Evolutionary conservation across 2,113 vertebrate species (phyloP).

Genomic region (Buteo buteo): DNA sequence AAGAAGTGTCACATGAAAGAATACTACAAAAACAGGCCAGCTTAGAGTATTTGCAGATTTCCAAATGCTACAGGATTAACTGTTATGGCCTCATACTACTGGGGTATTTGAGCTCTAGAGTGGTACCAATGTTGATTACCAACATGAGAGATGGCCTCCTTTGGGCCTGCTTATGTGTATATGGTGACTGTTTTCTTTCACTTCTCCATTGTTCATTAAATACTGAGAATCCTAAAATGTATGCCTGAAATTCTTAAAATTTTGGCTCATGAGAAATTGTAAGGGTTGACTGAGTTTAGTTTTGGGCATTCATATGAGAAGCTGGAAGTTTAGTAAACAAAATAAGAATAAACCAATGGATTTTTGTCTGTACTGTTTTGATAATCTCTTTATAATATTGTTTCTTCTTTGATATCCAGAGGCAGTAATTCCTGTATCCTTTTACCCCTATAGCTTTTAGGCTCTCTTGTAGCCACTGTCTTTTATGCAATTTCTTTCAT

Average conservation of each 20-base stretch:
- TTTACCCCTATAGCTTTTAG: not conserved
- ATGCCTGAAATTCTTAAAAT: not conserved
- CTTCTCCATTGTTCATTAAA: not conserved
- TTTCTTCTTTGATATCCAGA: not conserved
- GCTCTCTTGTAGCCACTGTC: accelerated
- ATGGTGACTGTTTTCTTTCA: not conserved
- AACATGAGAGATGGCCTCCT: not conserved
- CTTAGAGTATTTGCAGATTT: not conserved
- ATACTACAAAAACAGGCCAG: not conserved
- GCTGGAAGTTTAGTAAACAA: not conserved
- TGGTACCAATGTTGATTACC: not conserved
- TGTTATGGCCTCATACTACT: not conserved
- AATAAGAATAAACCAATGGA: not conserved
- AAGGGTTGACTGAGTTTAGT: not conserved
- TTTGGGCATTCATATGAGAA: not conserved
- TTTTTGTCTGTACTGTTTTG: not conserved
- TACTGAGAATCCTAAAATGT: not conserved
- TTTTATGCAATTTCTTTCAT: not conserved
- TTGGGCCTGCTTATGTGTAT: not conserved
- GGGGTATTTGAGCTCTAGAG: not conserved
- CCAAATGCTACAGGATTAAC: not conserved
- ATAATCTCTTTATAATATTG: not conserved
- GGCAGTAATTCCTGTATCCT: not conserved
- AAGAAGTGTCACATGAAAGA: not conserved
- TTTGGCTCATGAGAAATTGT: not conserved